Evolutionary conservation across 2,797 vertebrate genomes (phyloP), one percentile per base, ranked within the genome.

Genomic region (Ctenopoma kingsleyae): DNA sequence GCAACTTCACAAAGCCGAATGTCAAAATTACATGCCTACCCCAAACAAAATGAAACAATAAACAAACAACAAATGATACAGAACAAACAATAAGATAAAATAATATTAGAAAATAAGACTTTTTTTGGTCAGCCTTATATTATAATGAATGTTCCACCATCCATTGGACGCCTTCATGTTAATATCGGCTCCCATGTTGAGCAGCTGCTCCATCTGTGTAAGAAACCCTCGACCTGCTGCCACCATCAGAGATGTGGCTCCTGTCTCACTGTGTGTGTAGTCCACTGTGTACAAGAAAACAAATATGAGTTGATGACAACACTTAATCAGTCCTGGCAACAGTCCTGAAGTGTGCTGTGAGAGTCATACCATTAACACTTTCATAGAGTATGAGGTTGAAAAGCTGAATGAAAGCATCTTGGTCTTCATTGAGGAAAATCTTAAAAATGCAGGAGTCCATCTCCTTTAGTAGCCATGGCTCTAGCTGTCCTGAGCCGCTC

Each of bases 331-430:
- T 40, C 12, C 38, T 40, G 38, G 9, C 32, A 32, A 8, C 32
- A 32, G 2, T 32, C 32, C 32, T 27, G 25, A 27, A 4, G 25
- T 27, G 8, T 38, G 2, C 10, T 38, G 10, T 38, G 12, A 40
- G 15, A 43, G 15, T 78, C 93, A 58, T 94, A 99, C 98, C 97
- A 8, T 95, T 96, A 62, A 99, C 93, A 69, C 93, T 95, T 92
- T 98, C 95, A 47, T 95, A 95, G 84, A 96, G 92, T 87, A 99
- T 97, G 53, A 99, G 95, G 78, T 97, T 96, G 83, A 98, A 97
- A 74, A 99, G 94, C 62, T 98, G 97, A 74, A 90, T 92, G 83
- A 98, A 98, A 22, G 94, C 89, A 63, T 96, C 96, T n/a, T 84
- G 69, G 62, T 99, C 96, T 83, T 96, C 94, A 83, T 90, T 87